Evolutionary conservation across 2,888 invertebrate genomes (phyloP), one percentile per base, ranked within the genome.

Genomic region (Drosophila seclusa): DNA sequence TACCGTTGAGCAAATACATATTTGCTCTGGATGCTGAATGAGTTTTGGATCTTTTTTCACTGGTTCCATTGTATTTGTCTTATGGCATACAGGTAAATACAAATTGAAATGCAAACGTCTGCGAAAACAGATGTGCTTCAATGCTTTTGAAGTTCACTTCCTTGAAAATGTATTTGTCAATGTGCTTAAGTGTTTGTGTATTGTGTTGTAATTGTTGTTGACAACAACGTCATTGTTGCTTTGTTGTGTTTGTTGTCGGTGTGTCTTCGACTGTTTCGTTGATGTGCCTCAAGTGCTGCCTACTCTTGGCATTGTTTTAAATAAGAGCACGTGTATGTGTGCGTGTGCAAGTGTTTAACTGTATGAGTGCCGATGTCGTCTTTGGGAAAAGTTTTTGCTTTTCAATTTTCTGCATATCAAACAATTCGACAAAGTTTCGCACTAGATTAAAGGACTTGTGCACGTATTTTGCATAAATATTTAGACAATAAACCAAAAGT

Each of bases 391-490:
- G 86, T 84, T 89, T 87, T 87, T 73, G 70, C 71, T 71, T 87
- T 89, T 87, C 85, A 87, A 89, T 87, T 89, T 87, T 80, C 85
- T 82, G 82, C 84, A 80, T 87, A 78, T 80, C 77, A 77, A 79
- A 62, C 84, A 87, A 80, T 82, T 80, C 76, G 24, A 10, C 52
- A 76, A 75, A 90, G 66, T 81, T 66, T 27, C 52, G 58, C 65
- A 64, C 59, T 31, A 78, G 73, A 81, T 89, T 87, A 90, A 87
- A 83, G 87, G 87, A 82, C 89, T 87, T 90, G 63, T 66, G 76
- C 79, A 90, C 70, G 84, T 87, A 76, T 88, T 84, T 89, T 87
- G 87, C 82, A 90, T 87, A 89, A 89, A 87, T 87, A 87, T 87
- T 87, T 77, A 53, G 45, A 64, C 72, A 86, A 83, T 75, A 83